Base-by-base conservation (phyloP, 1,140 invertebrate genomes). In the Propsilocerus akamusi region DNA sequence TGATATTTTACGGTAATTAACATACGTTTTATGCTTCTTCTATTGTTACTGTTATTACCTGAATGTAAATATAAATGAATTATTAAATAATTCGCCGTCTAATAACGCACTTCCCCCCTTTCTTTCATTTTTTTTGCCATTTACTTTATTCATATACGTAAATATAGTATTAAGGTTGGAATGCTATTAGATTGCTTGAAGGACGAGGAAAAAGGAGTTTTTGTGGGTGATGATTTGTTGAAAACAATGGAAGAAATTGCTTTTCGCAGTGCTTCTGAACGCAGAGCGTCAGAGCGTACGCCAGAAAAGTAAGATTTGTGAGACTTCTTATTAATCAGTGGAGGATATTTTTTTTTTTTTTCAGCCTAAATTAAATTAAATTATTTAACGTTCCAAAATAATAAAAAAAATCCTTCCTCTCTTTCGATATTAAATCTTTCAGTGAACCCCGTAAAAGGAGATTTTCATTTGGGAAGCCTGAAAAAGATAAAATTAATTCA, bases 151-250 rank as follows among this genome's bases (percentile, higher is more conserved):
- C n/a, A n/a, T n/a, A n/a, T n/a, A n/a, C n/a, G n/a, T n/a, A n/a
- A n/a, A n/a, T n/a, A 26, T 17, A 51, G 49, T 49, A 75, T 86
- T 52, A 90, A 91, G 63, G 69, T 90, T 37, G 78, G 83, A 55
- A 70, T 77, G 57, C 67, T 91, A 25, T 68, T 90, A 37, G 72
- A 79, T 53, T 80, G 81, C 1, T 66, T 91, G 32, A 75, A 80
- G 47, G 76, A 78, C 57, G 83, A 86, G 55, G 73, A 72, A 52
- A 59, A 53, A 49, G 61, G 59, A 28, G 50, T 56, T 6, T 49
- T 53, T n/a, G 59, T 66, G 14, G 25, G 23, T 24, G 46, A 47
- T 26, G 25, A 47, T 47, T 25, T 47, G 23, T 12, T 47, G 7
- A 25, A 47, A 24, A 25, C 62, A 25, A 63, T 64, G 22, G 54